Evolutionary conservation across 2,888 invertebrate genomes (phyloP), one percentile per base, ranked within the genome.

Genomic region (Panzeria rudis): DNA sequence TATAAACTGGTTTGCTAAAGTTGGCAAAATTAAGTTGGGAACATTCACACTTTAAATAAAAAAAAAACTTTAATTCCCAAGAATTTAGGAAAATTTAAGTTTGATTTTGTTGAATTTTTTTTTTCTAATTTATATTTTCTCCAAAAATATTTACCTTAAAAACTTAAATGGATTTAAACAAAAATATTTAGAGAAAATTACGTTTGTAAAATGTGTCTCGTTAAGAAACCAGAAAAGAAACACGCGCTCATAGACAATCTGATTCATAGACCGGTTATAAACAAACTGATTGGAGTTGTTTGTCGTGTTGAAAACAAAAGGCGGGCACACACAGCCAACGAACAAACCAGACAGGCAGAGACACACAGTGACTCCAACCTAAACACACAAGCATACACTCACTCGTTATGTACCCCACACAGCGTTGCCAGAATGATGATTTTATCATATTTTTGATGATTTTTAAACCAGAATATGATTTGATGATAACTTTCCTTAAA

Each of bases 211-310:
- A 44, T n/a, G 50, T 4, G 50, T 4, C 23, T 29, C n/a, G 25
- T 23, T 61, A 38, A 50, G 25, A 69, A 52, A 35, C 38, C 15
- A 25, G 17, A 47, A 17, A 52, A 38, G 1, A n/a, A 3, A 15
- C 41, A 25, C 47, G n/a, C 47, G n/a, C 78, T 15, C 61, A 61
- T 52, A 4, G 29, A 29, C 52, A 61, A 78, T 23, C 56, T 68
- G 56, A 66, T 66, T 80, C 82, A 73, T 69, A 85, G 85, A 82
- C 85, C 85, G 85, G 85, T 85, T 85, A 82, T 78, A 82, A 82
- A 82, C 85, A 78, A 85, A 85, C 85, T 85, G 85, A 85, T 78
- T 73, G 62, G 69, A 85, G 41, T 75, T 66, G 50, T 47, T 77
- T 61, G 66, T 77, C 56, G 64, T 38, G 56, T 62, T 66, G 64